Evolutionary conservation across 2,797 vertebrate genomes (phyloP), one percentile per base, ranked within the genome.

Genomic region (Arvicola amphibius): DNA sequence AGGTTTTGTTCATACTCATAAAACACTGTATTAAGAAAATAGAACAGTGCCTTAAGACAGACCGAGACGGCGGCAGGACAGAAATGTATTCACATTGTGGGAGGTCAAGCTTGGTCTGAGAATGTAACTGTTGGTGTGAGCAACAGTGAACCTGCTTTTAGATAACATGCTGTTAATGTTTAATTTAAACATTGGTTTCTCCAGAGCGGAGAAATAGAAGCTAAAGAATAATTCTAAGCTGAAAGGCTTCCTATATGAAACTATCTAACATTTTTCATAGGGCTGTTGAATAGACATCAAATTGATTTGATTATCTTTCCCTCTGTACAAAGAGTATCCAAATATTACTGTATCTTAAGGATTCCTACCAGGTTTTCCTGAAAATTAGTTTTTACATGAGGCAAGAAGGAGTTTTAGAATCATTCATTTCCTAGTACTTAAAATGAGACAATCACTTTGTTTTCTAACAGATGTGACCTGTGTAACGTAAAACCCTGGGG

Each of bases 21-120:
- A 96, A 97, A 96, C 94, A 97, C 95, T 95, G 96, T 95, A 34
- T 59, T 96, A 85, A 92, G 92, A 95, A 96, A 95, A 93, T 97
- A 97, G 98, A 98, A 96, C 96, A 98, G 98, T 99, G 98, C 98
- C 98, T 99, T 98, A 98, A 98, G 97, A 96, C 90, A 93, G 95
- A 92, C 67, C 40, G 96, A 94, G 96, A 98, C 92, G 56, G 88
- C 78, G 80, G 63, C 95, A 97, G 37, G 23, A 95, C 90, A 81
- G 74, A 32, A 13, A 11, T 92, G 90, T 93, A 90, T 73, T 43
- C 25, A 63, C 61, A 0, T 85, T 74, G 65, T 94, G 48, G 67
- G n/a, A 93, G 83, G 51, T 86, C 59, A 91, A 92, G 48, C 17
- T 91, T 77, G 78, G n/a, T 94, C 63, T 93, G 89, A 78, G 40